These are phyloP conservation scores for Campylomormyrus tamandua DNA, from an alignment of 2,113 vertebrate genomes.

Conservation along the genomic window DNA sequence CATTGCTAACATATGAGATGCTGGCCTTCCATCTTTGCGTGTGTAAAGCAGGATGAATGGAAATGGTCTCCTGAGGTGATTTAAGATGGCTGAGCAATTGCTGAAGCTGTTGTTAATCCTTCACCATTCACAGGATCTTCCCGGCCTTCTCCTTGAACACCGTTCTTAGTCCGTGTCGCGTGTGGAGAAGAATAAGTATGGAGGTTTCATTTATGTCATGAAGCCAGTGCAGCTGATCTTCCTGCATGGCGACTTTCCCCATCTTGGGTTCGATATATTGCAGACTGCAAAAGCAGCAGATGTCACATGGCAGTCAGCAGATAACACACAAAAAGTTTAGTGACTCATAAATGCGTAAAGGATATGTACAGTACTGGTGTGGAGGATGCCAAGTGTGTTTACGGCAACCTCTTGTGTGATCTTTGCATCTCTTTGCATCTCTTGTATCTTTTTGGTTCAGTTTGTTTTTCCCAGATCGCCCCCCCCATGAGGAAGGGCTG, in stretches of 20 bases:
- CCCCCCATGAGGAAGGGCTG: no score
- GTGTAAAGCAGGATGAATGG: not conserved
- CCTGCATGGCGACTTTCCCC: not conserved
- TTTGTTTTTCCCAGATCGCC: no score
- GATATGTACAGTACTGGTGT: no score
- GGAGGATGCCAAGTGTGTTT: no score
- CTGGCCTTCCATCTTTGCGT: not conserved
- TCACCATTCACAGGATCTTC: not conserved
- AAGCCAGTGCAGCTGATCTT: not conserved
- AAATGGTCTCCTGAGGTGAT: not conserved
- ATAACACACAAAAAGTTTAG: no score
- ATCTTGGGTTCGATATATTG: not conserved
- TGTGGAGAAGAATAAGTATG: not conserved
- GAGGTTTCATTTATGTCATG: not conserved
- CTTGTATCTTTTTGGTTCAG: no score
- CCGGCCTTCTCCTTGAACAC: not conserved
- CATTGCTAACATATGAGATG: not conserved
- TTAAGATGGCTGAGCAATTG: not conserved
- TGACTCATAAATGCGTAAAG: no score
- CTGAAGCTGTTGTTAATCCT: not conserved
- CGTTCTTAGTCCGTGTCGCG: not conserved
- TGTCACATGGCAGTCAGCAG: no score
- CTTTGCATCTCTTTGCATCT: no score
- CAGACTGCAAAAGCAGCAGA: no score
- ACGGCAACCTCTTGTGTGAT: no score